Conservation (phyloP, 1,140 invertebrate genomes). For the Patella vulgata region DNA sequence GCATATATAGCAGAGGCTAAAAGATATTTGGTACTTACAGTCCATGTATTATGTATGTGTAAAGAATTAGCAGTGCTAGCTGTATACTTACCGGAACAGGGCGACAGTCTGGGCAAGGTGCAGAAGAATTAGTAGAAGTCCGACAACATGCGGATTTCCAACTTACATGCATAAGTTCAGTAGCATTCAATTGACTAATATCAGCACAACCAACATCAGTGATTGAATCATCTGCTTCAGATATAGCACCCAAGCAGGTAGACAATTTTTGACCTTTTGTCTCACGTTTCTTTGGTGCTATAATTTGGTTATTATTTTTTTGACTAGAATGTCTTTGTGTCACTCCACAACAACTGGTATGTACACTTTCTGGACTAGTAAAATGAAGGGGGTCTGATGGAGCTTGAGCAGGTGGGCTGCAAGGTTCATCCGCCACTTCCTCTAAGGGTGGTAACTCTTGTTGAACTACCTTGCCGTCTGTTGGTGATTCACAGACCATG, state of each 20-base stretch:
- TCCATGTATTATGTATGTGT: too few species aligned
- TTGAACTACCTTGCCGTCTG: slow-evolving; percentile 30
- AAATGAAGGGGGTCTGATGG: too few species aligned
- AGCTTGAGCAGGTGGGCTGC: too few species aligned
- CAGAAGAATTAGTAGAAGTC: slow-evolving; percentile 31
- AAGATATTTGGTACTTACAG: too few species aligned
- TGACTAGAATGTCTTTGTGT: too few species aligned
- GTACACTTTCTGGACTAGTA: too few species aligned
- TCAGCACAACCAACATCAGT: slow-evolving; percentile 7
- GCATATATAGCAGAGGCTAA: too few species aligned
- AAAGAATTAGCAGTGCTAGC: not conserved
- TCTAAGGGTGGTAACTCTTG: slow-evolving; percentile 29
- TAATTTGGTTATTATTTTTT: too few species aligned
- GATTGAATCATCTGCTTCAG: slow-evolving; percentile 23
- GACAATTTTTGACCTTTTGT: not conserved
- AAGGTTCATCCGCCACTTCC: slow-evolving; percentile 29
- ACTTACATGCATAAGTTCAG: slow-evolving; percentile 59
- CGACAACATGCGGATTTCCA: slow-evolving; percentile 38
- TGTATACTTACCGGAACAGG: slow-evolving; percentile 51
- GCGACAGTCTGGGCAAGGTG: slow-evolving; percentile 44
- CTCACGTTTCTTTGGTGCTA: too few species aligned
- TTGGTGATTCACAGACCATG: slow-evolving; percentile 62
- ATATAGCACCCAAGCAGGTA: slow-evolving; percentile 20
- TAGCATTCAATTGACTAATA: slow-evolving; percentile 41
- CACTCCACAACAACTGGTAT: too few species aligned